Conservation (phyloP, 2,113 vertebrate species). For the Atractosteus spatula region DNA sequence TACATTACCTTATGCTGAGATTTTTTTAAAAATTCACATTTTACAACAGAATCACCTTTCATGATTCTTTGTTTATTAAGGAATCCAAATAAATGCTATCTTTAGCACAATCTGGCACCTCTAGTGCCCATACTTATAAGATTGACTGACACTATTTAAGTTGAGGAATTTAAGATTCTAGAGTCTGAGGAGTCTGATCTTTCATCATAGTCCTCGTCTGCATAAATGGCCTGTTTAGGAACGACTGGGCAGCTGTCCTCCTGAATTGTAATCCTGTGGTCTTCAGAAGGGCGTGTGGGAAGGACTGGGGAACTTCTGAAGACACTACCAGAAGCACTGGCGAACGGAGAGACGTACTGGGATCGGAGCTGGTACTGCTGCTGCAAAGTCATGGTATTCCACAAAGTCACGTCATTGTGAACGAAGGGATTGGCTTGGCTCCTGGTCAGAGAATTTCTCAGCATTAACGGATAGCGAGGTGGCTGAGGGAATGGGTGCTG, state of each 20-base stretch:
- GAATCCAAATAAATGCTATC: conserved; percentile 2
- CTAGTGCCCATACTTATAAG: not conserved
- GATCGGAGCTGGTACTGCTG: conserved; percentile 96
- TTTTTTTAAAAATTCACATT: conserved; percentile 8
- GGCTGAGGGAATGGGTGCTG: conserved; percentile 92
- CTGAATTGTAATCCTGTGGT: conserved; percentile 76
- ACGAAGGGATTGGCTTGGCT: conserved; percentile 82
- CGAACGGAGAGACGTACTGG: conserved; percentile 89
- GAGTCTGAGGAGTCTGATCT: conserved; percentile 93
- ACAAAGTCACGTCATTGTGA: conserved; percentile 89
- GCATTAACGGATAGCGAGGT: conserved; percentile 87
- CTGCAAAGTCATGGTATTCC: conserved; percentile 96
- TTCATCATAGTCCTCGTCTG: conserved; percentile 93
- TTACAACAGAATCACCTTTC: conserved; percentile 17
- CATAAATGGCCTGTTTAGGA: conserved; percentile 82
- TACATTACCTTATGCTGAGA: not conserved
- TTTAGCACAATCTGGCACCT: conserved; percentile 35
- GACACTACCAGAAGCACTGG: conserved; percentile 64
- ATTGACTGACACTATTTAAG: conserved; percentile 53
- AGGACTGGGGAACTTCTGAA: conserved; percentile 84
- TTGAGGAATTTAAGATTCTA: conserved; percentile 85
- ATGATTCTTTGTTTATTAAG: conserved; percentile 1
- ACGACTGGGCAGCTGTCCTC: conserved; percentile 82
- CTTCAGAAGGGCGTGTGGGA: conserved; percentile 71
- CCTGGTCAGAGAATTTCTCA: conserved; percentile 87